Conservation (phyloP, 92 coral and sea anemone species). For the Parazoanthus swiftii region DNA sequence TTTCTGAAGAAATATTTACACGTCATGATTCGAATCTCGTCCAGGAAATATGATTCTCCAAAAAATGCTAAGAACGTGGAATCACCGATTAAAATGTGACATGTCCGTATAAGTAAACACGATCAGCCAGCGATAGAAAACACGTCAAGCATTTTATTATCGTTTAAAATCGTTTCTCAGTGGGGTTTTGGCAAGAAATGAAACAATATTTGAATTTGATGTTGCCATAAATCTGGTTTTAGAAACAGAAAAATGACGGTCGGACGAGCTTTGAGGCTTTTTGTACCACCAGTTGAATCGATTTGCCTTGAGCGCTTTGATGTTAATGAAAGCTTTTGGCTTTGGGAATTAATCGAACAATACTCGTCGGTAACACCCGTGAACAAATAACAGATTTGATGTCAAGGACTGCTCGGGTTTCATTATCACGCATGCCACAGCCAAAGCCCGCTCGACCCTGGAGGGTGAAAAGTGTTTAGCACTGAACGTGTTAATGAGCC, state of each 20-base stretch:
- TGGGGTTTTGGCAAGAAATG: constrained; percentile 26
- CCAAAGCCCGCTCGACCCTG: not conserved
- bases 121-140: constrained; percentile 41
- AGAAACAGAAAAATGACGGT: not conserved
- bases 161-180: constrained; percentile 26
- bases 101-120: constrained; percentile 44
- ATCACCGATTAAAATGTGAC: constrained; percentile 34
- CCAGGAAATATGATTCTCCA: constrained; percentile 25
- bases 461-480: constrained; percentile 6
- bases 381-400: constrained; percentile 8
- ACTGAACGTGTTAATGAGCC: not conserved
- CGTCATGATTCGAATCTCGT: constrained; percentile 1
- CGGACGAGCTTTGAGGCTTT: not conserved
- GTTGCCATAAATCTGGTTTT: not conserved
- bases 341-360: constrained; percentile 33
- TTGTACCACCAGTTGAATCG: not conserved
- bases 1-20: not conserved
- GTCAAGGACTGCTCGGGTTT: not conserved
- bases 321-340: constrained; percentile 16
- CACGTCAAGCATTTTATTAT: constrained; percentile 40
- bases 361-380: constrained; percentile 11
- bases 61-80: constrained; percentile 24
- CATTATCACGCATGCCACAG: constrained; percentile 10
- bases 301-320: constrained; percentile 34
- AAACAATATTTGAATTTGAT: not conserved